A percentile compares a stretch with the other conserved stretches of the same genome.
Conservation (phyloP, 2,888 invertebrate species). For the Lordiphosa fenestrarum region DNA sequence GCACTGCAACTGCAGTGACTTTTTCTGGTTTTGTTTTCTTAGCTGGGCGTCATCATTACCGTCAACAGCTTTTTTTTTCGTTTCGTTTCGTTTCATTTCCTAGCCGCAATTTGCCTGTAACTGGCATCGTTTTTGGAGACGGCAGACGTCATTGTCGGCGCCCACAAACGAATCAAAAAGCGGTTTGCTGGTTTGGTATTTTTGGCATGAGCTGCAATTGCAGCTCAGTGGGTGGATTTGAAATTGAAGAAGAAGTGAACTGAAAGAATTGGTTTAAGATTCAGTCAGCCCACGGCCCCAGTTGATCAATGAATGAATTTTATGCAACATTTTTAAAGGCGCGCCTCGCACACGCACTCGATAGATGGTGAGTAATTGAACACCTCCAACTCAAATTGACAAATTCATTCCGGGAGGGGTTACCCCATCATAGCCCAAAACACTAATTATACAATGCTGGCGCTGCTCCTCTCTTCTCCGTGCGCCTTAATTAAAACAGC, state of each 20-base stretch:
- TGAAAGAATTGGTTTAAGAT: not conserved
- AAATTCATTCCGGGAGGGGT: slow-evolving; percentile 16
- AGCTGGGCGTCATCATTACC: slow-evolving; percentile 42
- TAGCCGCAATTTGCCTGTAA: slow-evolving; percentile 35
- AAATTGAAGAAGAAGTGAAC: not conserved
- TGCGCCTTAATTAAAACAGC: slow-evolving; percentile 62
- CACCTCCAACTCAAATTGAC: slow-evolving; percentile 46
- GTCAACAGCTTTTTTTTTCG: slow-evolving; percentile 27
- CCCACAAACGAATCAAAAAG: slow-evolving; percentile 23
- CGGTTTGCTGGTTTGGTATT: not conserved
- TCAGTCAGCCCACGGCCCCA: too few relatives aligned
- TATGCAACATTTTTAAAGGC: too few relatives aligned
- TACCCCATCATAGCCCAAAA: slow-evolving; percentile 10
- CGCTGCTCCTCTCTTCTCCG: slow-evolving; percentile 34
- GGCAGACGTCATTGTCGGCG: slow-evolving; percentile 24
- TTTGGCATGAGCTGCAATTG: not conserved
- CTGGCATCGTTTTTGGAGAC: slow-evolving; percentile 31
- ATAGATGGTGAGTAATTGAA: slow-evolving; percentile 51
- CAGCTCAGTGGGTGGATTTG: not conserved
- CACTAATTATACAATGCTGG: slow-evolving; percentile 41
- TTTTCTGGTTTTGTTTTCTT: slow-evolving; percentile 40
- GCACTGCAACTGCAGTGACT: slow-evolving; percentile 15
- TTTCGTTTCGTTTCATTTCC: slow-evolving; percentile 17
- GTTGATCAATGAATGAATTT: too few relatives aligned
- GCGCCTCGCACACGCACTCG: too few relatives aligned